These are phyloP conservation scores for Eurystomus gularis DNA, from an alignment of 2,113 vertebrate genomes.

Conservation along the genomic window DNA sequence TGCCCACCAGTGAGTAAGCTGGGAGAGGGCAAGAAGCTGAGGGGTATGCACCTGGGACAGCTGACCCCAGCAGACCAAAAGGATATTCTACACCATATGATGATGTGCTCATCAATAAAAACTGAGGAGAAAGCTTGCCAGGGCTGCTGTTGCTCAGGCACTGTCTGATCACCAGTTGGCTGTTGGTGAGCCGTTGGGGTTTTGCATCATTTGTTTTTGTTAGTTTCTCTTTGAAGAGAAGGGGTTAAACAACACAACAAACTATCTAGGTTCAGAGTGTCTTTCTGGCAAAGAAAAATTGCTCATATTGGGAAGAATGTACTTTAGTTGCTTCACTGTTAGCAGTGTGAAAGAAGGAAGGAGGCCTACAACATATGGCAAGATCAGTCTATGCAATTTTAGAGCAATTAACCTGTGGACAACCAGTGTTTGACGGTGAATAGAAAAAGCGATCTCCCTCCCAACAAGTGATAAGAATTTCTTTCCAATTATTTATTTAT, in stretches of 20 bases:
- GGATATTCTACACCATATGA: no score
- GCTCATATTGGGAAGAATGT: background rate
- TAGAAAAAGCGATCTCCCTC: background rate
- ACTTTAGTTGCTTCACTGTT: background rate
- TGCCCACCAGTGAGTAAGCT: accelerated
- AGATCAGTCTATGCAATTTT: background rate
- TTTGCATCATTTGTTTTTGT: background rate
- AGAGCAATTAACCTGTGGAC: background rate
- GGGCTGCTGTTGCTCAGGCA: background rate
- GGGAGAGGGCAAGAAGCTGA: background rate
- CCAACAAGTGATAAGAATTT: background rate
- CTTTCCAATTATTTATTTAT: background rate
- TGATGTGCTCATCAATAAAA: accelerated
- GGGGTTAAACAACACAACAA: background rate
- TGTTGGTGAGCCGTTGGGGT: background rate
- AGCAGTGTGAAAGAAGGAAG: background rate
- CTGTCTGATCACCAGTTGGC: accelerated
- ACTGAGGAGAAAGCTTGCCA: background rate
- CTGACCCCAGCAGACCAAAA: background rate
- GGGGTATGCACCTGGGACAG: background rate
- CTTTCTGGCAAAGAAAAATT: background rate
- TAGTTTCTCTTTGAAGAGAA: background rate
- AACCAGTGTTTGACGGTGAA: background rate
- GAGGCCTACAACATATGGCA: background rate
- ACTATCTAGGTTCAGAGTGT: background rate